Base-by-base conservation (phyloP, 2,113 vertebrate genomes). In the Panurus biarmicus region DNA sequence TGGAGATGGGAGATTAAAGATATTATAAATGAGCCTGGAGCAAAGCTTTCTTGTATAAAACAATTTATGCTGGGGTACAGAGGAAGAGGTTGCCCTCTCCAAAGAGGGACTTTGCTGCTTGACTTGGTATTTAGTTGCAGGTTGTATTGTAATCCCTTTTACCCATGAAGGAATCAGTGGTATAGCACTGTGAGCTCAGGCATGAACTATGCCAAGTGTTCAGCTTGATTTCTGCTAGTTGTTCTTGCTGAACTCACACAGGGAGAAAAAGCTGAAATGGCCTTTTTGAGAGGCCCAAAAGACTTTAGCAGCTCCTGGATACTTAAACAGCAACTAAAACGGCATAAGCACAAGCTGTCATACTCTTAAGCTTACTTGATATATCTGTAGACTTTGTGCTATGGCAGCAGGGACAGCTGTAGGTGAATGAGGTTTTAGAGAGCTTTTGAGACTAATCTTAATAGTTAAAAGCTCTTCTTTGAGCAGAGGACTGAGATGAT, bases 231-330 rank as follows among this genome's bases (percentile, higher is more conserved):
- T 89, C 44, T 84, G 35, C 11, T 14, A 48, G 28, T 82, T 70
- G 8, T 19, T 66, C 7, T 76, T 3, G 3, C 21, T 82, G 40
- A 16, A 29, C 9, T 78, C 13, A 10, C 2, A 1, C 1, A 3
- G 19, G 23, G 7, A 5, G 1, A 4, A n/a, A 9, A 51, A 33
- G 19, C 21, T 42, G 3, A 67, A 69, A 16, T 7, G 8, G 24
- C 44, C 12, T 67, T 90, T 82, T 38, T 54, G 35, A 64, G 73
- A 75, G 53, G 33, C 25, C 23, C 20, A 7, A 31, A 42, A 26
- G 28, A 53, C 12, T 29, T 19, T 2, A 64, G 10, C 23, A 91
- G 45, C 4, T 38, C 81, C 35, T 87, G 35, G 7, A 15, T 82
- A 13, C 28, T 28, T 80, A 31, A 90, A 21, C 5, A 7, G 31